Evolutionary conservation across 1,140 invertebrate genomes (phyloP).

Genomic region (Philopotamus ludificatus): DNA sequence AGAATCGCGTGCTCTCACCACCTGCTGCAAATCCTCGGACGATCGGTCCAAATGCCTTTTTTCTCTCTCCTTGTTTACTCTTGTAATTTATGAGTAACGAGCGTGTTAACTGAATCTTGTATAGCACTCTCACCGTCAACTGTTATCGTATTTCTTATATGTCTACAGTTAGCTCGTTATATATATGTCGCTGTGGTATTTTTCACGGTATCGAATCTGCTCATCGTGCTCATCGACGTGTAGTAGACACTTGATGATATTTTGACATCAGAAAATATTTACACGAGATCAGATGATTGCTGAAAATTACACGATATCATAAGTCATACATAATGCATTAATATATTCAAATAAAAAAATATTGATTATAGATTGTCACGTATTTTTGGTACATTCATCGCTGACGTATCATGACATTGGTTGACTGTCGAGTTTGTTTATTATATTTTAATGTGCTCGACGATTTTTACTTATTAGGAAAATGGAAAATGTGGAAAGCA

Average conservation of each 20-base stretch:
- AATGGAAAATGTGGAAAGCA: too few relatives aligned
- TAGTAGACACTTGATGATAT: background rate
- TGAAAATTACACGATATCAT: background rate
- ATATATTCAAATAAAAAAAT: background rate
- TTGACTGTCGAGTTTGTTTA: too few relatives aligned
- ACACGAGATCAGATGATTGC: background rate
- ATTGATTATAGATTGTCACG: background rate
- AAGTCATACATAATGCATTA: background rate
- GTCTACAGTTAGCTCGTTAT: slow-evolving; percentile 14
- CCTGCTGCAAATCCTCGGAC: background rate
- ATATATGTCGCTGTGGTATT: slow-evolving; percentile 13
- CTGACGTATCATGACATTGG: too few relatives aligned
- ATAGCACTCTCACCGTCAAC: background rate
- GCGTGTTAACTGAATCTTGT: slow-evolving; percentile 10
- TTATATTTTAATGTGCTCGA: too few relatives aligned
- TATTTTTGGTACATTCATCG: too few relatives aligned
- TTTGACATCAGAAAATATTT: background rate
- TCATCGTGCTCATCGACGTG: slow-evolving; percentile 12
- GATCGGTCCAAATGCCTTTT: too few relatives aligned
- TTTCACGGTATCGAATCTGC: background rate
- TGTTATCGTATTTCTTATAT: background rate
- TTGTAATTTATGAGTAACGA: slow-evolving; percentile 13
- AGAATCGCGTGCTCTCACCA: background rate
- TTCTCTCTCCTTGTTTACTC: slow-evolving; percentile 15
- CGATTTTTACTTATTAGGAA: too few relatives aligned